Base-by-base conservation (phyloP, 2,888 invertebrate species). In the Cataglyphis altisquamis region DNA sequence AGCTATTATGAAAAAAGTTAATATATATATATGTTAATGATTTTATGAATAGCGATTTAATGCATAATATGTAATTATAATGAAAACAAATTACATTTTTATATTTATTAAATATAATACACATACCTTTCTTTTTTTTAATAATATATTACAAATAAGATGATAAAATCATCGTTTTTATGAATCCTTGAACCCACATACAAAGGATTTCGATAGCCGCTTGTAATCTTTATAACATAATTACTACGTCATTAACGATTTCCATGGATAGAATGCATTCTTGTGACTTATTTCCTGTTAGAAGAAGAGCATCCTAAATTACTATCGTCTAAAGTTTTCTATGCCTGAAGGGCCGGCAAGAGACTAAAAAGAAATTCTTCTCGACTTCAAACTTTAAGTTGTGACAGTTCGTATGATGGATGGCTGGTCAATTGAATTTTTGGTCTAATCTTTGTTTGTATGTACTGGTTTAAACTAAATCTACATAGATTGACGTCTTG, bases 201-300 rank as follows among this genome's bases (percentile, higher is more conserved):
- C 8, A 52, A 60, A 41, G 3, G 18, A 41, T 60, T 21, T 57
- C 8, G n/a, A 15, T 62, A 6, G 9, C n/a, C 9, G 45, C 8
- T 15, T 45, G 0, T 66, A 66, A 74, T 48, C 10, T 36, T 63
- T 32, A 21, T 48, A 36, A 63, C 48, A 6, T 45, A 45, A 62
- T 74, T 74, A 62, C 4, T 62, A 29, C 15, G 45, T 75, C 63
- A 63, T 74, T 48, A 36, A 62, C 12, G 9, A 63, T 75, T 36
- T 48, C 63, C 36, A 63, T 55, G 55, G 15, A 36, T 36, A 48
- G 21, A 62, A 18, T 32, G 60, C 60, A 48, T 29, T 21, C 10
- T 52, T 64, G 21, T 25, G 48, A 25, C 4, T 1, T 18, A 36
- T 48, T 52, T 75, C 18, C 18, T 52, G 12, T 75, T 75, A 66